Evolutionary conservation across 2,113 vertebrate species (phyloP).

Genomic region (Sciurus niger): DNA sequence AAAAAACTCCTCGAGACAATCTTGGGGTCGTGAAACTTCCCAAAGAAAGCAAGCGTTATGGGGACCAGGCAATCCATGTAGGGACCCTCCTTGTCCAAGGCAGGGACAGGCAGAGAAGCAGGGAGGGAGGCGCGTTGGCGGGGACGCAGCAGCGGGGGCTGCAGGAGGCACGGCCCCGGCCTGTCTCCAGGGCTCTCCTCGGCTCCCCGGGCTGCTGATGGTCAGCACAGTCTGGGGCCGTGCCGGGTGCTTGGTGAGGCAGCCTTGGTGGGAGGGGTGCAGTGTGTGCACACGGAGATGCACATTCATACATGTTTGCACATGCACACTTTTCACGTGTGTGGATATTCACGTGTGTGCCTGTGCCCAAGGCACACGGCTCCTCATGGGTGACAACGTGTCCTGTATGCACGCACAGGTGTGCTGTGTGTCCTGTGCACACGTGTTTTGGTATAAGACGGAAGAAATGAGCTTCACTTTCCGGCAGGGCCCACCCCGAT

Average conservation of each 20-base stretch:
- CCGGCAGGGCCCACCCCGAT: not conserved
- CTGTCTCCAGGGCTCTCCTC: not conserved
- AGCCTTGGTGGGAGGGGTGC: too few species aligned
- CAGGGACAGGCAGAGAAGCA: not conserved
- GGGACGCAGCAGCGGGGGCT: not conserved
- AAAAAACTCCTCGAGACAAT: not conserved
- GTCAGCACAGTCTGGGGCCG: not conserved
- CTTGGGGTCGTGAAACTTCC: not conserved
- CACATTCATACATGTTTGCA: not conserved
- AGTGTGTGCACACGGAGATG: too few species aligned
- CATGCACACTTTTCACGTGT: rapidly evolving
- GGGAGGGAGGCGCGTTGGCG: too few species aligned
- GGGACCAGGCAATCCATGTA: not conserved
- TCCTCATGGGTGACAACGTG: not conserved
- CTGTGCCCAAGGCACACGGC: rapidly evolving
- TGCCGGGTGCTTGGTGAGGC: rapidly evolving
- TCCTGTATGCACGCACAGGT: not conserved
- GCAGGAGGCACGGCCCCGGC: rapidly evolving
- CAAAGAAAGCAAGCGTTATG: not conserved
- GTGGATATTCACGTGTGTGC: not conserved
- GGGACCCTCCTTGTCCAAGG: not conserved
- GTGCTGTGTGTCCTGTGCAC: not conserved
- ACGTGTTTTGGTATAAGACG: not conserved
- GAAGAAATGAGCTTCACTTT: not conserved
- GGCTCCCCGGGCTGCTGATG: not conserved